Conservation (phyloP, 2,888 invertebrate genomes). For the Portevinia maculata region DNA sequence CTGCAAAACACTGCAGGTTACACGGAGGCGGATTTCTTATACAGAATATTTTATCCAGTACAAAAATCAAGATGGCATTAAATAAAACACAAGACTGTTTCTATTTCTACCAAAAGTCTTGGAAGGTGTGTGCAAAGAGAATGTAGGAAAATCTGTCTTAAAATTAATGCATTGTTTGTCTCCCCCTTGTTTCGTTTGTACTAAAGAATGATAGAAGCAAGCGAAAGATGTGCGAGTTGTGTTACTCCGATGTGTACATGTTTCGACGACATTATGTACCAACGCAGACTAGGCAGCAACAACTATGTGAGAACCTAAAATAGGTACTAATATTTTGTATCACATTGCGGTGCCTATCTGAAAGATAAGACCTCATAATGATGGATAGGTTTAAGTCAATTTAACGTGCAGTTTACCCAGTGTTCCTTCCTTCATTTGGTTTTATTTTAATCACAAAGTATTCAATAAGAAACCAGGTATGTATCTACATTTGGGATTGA, state of each 20-base stretch:
- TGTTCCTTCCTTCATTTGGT: too few species aligned
- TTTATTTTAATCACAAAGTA: too few species aligned
- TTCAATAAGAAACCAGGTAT: not conserved
- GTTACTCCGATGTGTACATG: slow-evolving; percentile 1
- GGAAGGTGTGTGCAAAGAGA: slow-evolving; percentile 18
- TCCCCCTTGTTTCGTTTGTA: not conserved
- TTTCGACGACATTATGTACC: not conserved
- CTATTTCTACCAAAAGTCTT: not conserved
- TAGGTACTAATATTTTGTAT: not conserved
- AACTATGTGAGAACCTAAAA: not conserved
- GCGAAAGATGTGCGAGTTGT: slow-evolving; percentile 6
- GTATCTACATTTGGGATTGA: too few species aligned
- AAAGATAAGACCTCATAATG: not conserved
- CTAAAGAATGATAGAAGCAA: slow-evolving; percentile 18
- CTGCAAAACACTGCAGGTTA: not conserved
- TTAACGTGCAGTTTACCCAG: too few species aligned
- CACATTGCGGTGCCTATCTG: not conserved
- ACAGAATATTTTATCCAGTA: not conserved
- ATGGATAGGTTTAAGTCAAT: too few species aligned
- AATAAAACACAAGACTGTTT: not conserved
- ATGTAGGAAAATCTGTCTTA: slow-evolving; percentile 25
- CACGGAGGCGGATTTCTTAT: not conserved
- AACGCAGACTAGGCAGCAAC: not conserved
- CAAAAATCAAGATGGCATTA: not conserved
- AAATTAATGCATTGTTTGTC: slow-evolving; percentile 50